Base-by-base conservation (phyloP, 2,113 vertebrate genomes). In the Anser cygnoides region DNA sequence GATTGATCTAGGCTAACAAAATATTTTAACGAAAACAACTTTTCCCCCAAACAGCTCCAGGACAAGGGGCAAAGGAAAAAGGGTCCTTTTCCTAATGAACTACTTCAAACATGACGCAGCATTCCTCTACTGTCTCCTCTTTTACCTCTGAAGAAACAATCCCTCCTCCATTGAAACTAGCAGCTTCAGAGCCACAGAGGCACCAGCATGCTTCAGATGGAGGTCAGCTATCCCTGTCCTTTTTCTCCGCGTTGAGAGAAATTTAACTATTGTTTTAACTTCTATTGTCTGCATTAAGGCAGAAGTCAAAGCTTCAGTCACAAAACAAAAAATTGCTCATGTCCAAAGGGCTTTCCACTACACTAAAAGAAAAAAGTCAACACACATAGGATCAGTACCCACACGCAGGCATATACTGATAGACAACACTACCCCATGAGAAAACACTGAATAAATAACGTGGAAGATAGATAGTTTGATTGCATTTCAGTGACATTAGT, bases 291-390 rank as follows among this genome's bases (percentile, higher is more conserved):
- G 15, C 66, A n/a, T 21, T 52, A 90, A 71, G 84, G 39, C 20
- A 44, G 3, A 71, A 68, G 46, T 29, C 19, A 25, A 61, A 61
- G 19, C 19, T 3, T 18, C 9, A 29, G 37, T 8, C n/a, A 44
- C 13, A 23, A 87, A 72, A 67, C 2, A 57, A n/a, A 57, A 35
- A 22, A 0, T 0, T 10, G 16, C 10, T 8, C 20, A 5, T 0
- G 3, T 26, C 31, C 3, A 1, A 35, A 79, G 61, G 2, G 18
- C 25, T 52, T 52, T n/a, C 29, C 13, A 68, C 13, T 44, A 1
- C n/a, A 28, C 25, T 16, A 43, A 20, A 84, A 10, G 13, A 35
- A 58, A 80, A n/a, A 90, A 58, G 17, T 3, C 37, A 61, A 28
- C 44, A 37, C 1, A 2, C 52, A 3, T 2, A 18, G 70, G 33